Evolutionary conservation across 2,113 vertebrate genomes (phyloP), one percentile per base, ranked within the genome.

Genomic region (Geococcyx californianus): DNA sequence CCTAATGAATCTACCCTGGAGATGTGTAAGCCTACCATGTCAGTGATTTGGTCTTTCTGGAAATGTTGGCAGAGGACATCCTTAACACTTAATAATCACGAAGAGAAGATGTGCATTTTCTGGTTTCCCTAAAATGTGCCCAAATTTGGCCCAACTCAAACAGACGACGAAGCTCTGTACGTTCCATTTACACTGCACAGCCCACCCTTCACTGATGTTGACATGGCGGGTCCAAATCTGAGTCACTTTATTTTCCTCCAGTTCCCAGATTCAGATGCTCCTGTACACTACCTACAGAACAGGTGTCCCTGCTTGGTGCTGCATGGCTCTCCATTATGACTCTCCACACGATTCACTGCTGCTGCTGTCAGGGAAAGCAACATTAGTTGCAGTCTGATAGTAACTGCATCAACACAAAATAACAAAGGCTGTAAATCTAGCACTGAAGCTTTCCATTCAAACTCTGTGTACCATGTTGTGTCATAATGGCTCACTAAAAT

Each of bases 381-480:
- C 42, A 58, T 26, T 20, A 21, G 63, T 23, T 81, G 73, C 94
- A 88, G 68, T 42, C 23, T 51, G 63, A 84, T 42, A 86, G 62
- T 58, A 93, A 66, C 31, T 67, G 36, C 69, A 52, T 66, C 81
- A 81, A 79, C 28, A 66, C 38, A 81, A 86, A 84, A 87, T 33
- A 91, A 59, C 34, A 75, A 93, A 73, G 66, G 44, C 54, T 64
- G 60, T 72, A 87, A 73, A 86, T 73, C 45, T 18, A 67, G 17
- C 56, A 66, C 16, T n/a, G 36, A 84, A 80, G 52, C 11, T 81
- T 89, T 75, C 38, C 13, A 84, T 79, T 89, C 52, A 91, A 54
- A 72, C 8, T 7, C 11, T 49, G 26, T 0, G 3, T 14, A 63
- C 28, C 9, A 45, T 16, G 17, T 7, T 9, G 6, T 15, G 0